Evolutionary conservation across 2,888 invertebrate genomes (phyloP).

Genomic region (Platycheirus albimanus): DNA sequence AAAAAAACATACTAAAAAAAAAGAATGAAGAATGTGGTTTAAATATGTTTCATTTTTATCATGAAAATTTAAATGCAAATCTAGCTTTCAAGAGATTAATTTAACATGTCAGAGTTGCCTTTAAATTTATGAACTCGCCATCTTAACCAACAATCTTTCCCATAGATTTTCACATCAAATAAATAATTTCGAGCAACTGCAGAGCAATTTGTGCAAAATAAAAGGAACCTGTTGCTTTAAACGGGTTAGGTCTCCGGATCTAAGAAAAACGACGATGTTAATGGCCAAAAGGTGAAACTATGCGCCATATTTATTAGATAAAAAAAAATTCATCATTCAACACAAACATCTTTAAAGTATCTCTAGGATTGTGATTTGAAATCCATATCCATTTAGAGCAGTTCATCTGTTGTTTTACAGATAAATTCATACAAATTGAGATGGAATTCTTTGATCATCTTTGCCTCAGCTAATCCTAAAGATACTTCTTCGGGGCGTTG

Average conservation of each 20-base stretch:
- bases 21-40: slow-evolving; percentile 38
- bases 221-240: slow-evolving; percentile 53
- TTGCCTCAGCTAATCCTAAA: slow-evolving; percentile 1
- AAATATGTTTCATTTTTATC: slow-evolving; percentile 1
- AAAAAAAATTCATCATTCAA: slow-evolving; percentile 47
- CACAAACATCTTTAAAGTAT: slow-evolving; percentile 39
- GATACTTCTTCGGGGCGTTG: slow-evolving; percentile 23
- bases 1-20: neutral
- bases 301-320: slow-evolving; percentile 6
- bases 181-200: slow-evolving; percentile 5
- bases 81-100: slow-evolving; percentile 46
- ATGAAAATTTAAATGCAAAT: slow-evolving; percentile 40
- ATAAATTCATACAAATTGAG: slow-evolving; percentile 26
- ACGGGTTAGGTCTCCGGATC: too few relatives aligned
- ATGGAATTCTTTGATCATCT: slow-evolving; percentile 64
- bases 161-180: neutral
- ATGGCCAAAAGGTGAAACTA: too few relatives aligned
- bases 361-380: slow-evolving; percentile 12
- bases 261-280: too few relatives aligned
- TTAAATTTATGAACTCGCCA: slow-evolving; percentile 59
- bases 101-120: slow-evolving; percentile 45
- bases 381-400: neutral
- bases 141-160: neutral
- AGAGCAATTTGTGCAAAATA: slow-evolving; percentile 5
- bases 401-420: slow-evolving; percentile 24